Conservation (phyloP, 2,113 vertebrate species). For the Seriola aureovittata region DNA sequence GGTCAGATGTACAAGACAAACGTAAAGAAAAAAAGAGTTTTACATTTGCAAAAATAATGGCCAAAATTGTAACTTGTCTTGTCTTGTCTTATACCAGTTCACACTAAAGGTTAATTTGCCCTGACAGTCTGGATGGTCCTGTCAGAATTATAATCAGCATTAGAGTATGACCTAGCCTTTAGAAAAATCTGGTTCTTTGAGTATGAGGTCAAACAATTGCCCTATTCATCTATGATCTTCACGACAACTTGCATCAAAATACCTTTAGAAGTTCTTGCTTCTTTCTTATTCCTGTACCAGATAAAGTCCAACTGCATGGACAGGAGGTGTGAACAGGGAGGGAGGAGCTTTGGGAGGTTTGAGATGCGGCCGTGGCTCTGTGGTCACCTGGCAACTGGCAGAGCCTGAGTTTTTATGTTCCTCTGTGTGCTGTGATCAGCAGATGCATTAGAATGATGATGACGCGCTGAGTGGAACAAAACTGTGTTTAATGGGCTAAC, state of each 20-base stretch:
- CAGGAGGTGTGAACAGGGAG: neutral
- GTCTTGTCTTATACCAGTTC: neutral
- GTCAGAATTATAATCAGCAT: slow-evolving; percentile 7
- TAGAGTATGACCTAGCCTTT: slow-evolving; percentile 13
- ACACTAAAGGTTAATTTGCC: neutral
- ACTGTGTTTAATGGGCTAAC: slow-evolving; percentile 66
- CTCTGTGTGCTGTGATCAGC: slow-evolving; percentile 66
- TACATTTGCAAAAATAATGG: neutral
- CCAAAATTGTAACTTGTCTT: neutral
- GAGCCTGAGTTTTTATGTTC: slow-evolving; percentile 56
- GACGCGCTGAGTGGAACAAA: slow-evolving; percentile 71
- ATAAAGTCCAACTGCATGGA: neutral
- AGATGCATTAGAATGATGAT: slow-evolving; percentile 69
- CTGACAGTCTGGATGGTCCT: neutral
- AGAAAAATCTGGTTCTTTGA: neutral
- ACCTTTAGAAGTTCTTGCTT: neutral
- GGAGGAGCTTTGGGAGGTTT: neutral
- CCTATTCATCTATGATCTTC: slow-evolving; percentile 10
- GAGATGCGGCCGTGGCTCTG: slow-evolving; percentile 1
- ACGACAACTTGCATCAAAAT: neutral
- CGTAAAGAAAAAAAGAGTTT: neutral
- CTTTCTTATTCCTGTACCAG: neutral
- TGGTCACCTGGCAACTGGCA: slow-evolving; percentile 23
- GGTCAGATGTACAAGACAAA: too few relatives aligned
- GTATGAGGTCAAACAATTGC: neutral